A percentile compares a stretch with the other conserved stretches of the same genome.
Conservation (phyloP, 2,113 vertebrate genomes). For the Podiceps cristatus region DNA sequence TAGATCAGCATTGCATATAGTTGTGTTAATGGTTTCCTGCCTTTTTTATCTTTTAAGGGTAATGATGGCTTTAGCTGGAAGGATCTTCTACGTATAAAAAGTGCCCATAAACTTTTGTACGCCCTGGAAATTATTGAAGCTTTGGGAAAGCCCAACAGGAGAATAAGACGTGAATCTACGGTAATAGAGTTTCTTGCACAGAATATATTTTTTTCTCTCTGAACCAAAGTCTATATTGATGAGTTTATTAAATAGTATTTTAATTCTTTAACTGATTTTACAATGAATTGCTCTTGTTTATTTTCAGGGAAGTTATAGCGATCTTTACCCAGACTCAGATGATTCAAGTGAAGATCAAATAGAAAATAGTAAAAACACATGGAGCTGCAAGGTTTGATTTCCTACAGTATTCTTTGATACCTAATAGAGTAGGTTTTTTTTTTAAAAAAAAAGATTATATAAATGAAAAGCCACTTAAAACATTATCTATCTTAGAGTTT, state of each 20-base stretch:
- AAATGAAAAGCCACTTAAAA: background rate
- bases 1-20: background rate
- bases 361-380: slow-evolving; percentile 98
- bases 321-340: slow-evolving; percentile 97
- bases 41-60: slow-evolving; percentile 72
- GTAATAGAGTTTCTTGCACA: slow-evolving; percentile 71
- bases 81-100: slow-evolving; percentile 95
- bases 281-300: background rate
- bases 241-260: background rate
- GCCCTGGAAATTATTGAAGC: slow-evolving; percentile 98
- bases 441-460: background rate
- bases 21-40: background rate
- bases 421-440: background rate
- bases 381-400: slow-evolving; percentile 96
- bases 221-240: background rate
- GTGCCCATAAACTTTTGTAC: slow-evolving; percentile 96
- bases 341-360: slow-evolving; percentile 99
- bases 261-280: background rate
- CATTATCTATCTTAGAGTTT: background rate
- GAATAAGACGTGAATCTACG: slow-evolving; percentile 95
- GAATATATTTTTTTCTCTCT: background rate
- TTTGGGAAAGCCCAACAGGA: slow-evolving; percentile 94
- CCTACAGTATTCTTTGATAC: background rate
- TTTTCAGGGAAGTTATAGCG: slow-evolving; percentile 94
- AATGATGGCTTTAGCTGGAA: slow-evolving; percentile 95